Base-by-base conservation (phyloP, 2,113 vertebrate genomes). In the Rhinopomastus cyanomelas region DNA sequence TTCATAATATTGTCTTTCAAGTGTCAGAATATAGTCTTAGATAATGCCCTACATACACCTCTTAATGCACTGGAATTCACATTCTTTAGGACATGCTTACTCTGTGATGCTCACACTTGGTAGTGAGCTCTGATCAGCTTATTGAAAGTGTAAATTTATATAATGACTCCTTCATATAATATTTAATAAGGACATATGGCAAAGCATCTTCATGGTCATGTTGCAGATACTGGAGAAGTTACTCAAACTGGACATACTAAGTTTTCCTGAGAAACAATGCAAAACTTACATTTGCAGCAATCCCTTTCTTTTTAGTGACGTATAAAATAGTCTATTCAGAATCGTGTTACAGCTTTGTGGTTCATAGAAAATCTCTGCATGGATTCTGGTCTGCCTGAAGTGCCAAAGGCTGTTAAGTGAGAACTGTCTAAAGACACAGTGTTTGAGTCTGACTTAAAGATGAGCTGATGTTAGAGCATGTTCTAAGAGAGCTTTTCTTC, bases 141-240 rank as follows among this genome's bases (percentile, higher is more conserved):
- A 13, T 59, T 81, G 72, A 32, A 87, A 77, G 19, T 4, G 1
- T 64, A 48, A 48, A 67, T 78, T 81, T 60, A 27, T 64, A 27
- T 25, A 27, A 23, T 64, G 52, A 80, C 6, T 39, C 82, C 12
- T 68, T 53, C 69, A 29, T 61, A 34, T 62, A 48, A 76, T 66
- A 46, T 7, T 55, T 57, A n/a, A 5, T 81, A 64, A 80, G 25
- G 29, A 74, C 6, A 9, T 8, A 4, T 55, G 27, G 8, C 30
- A 57, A 3, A 49, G 6, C 16, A 9, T 66, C n/a, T 2, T 3
- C 29, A 8, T 56, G 44, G 39, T 27, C 68, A 2, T 4, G 1
- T 27, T 81, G 0, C 10, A 21, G 23, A 7, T 66, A 32, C 16
- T 77, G 27, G 44, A 73, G 67, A 61, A 77, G 5, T 57, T 57